Base-by-base conservation (phyloP, 2,113 vertebrate species). In the Astatotilapia flaviijosephi region DNA sequence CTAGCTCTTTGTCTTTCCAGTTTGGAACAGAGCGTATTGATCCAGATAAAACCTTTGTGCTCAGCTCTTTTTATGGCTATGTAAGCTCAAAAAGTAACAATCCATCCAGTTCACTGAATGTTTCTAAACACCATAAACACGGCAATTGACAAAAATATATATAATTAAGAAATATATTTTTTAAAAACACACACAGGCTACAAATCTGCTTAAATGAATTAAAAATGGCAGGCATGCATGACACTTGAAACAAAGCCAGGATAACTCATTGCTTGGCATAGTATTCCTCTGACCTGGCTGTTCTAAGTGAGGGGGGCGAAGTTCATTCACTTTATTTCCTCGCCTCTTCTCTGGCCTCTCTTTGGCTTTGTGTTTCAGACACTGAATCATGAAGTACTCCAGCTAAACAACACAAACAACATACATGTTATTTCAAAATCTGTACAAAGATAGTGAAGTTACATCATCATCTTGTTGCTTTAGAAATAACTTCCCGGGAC, bases 341-440 rank as follows among this genome's bases (percentile, higher is more conserved):
- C 97, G 97, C 90, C 97, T 97, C 93, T 97, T 98, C 95, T 98
- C 98, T 87, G 97, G 97, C 85, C 97, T 97, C 88, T 98, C 97
- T 92, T 97, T 97, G 77, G 98, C 97, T 97, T 99, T 99, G 95
- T 98, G 97, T 95, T 99, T 99, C 94, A 99, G 96, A 96, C 97
- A 97, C 96, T 99, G 98, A 87, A 98, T 98, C 97, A 99, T 98
- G 95, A 99, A 99, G 96, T 99, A 99, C 91, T 99, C 98, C 96
- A 99, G 93, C 98, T 99, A 93, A 86, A 96, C 95, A 87, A 88
- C 15, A 92, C 85, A 95, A 10, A 88, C 5, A 82, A 94, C 21
- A 86, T 62, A 90, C 13, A 89, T 21, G 51, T 79, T 82, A 89
- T 79, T 37, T 53, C 40, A 83, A 82, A 83, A 1, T 3, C 26